Conservation (phyloP, 1,140 invertebrate genomes). For the Ditylenchus dipsaci region DNA sequence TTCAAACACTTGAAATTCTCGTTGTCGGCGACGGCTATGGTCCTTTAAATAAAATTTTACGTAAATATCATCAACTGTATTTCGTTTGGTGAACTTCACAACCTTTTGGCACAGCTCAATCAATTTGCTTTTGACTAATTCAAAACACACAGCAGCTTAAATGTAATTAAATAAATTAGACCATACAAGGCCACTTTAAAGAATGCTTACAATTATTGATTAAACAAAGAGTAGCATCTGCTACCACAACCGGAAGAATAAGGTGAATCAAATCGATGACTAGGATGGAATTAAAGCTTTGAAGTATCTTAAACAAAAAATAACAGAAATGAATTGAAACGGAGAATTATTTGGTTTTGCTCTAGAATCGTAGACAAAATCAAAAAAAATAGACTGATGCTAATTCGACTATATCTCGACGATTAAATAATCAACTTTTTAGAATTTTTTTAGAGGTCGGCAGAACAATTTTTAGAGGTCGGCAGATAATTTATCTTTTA, state of each 20-base stretch:
- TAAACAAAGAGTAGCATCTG: background rate
- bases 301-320: conserved; percentile 33
- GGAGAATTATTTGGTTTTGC: too few species aligned
- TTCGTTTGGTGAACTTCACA: background rate
- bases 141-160: background rate
- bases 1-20: too few species aligned
- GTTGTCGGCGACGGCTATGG: too few species aligned
- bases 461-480: too few species aligned
- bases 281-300: conserved; percentile 32
- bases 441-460: too few species aligned
- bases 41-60: background rate
- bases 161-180: background rate
- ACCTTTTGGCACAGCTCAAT: background rate
- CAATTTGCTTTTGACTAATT: background rate
- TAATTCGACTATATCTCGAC: too few species aligned
- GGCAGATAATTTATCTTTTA: too few species aligned
- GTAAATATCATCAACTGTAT: background rate
- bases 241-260: conserved; percentile 35
- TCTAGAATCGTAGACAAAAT: too few species aligned
- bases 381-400: too few species aligned
- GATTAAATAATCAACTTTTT: too few species aligned
- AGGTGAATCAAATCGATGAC: conserved; percentile 36
- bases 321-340: background rate
- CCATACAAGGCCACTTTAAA: background rate
- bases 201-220: background rate